Evolutionary conservation across 2,888 invertebrate genomes (phyloP).

Genomic region (Falcaria lacertinaria): DNA sequence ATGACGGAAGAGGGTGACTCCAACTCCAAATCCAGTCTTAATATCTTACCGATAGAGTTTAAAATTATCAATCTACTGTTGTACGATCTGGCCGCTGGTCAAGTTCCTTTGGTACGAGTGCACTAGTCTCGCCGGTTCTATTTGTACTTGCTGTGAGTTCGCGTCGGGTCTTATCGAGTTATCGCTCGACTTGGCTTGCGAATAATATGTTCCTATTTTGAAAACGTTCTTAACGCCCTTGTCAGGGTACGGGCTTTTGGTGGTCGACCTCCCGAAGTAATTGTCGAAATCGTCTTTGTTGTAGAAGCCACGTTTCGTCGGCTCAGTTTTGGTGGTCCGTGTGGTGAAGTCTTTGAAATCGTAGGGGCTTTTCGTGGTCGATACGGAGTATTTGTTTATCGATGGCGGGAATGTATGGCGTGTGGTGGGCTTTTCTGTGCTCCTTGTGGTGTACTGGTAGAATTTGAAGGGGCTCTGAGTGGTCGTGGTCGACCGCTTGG

Average conservation of each 20-base stretch:
- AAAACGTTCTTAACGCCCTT: slow-evolving; percentile 61
- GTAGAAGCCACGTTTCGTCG: slow-evolving; percentile 55
- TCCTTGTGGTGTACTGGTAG: slow-evolving; percentile 41
- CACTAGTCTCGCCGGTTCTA: slow-evolving; percentile 65
- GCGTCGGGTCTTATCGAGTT: slow-evolving; percentile 73
- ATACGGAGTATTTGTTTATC: slow-evolving; percentile 62
- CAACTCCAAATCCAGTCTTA: slow-evolving; percentile 24
- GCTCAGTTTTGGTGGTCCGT: slow-evolving; percentile 46
- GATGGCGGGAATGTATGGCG: slow-evolving; percentile 44
- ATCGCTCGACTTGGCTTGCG: slow-evolving; percentile 65
- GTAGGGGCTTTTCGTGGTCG: slow-evolving; percentile 79
- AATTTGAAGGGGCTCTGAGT: slow-evolving; percentile 44
- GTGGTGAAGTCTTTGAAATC: slow-evolving; percentile 71
- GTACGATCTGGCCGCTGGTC: slow-evolving; percentile 50
- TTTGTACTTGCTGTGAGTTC: slow-evolving; percentile 70
- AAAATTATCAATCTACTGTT: slow-evolving; percentile 55
- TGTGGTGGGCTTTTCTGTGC: slow-evolving; percentile 28
- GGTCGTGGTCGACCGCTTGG: slow-evolving; percentile 31
- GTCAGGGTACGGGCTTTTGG: slow-evolving; percentile 71
- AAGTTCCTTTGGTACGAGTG: slow-evolving; percentile 66
- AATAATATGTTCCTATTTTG: slow-evolving; percentile 71
- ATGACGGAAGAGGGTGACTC: slow-evolving; percentile 38
- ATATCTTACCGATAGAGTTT: slow-evolving; percentile 63
- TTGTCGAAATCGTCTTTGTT: slow-evolving; percentile 59
- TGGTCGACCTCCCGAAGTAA: slow-evolving; percentile 68